These are phyloP conservation scores for Drosophila siamana DNA, from an alignment of 2,888 invertebrate species.

Conservation along the genomic window DNA sequence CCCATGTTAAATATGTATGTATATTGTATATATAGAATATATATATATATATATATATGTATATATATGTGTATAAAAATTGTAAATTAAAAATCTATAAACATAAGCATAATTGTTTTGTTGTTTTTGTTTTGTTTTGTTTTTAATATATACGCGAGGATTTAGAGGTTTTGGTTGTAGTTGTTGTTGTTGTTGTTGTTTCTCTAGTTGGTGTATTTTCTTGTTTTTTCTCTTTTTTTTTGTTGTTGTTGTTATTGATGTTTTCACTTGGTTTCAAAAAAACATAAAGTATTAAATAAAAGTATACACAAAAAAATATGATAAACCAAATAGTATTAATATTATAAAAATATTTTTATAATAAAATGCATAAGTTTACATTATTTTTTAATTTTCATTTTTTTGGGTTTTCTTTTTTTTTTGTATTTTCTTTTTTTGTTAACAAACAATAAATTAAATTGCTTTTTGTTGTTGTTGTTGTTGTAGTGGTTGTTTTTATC, in stretches of 20 bases:
- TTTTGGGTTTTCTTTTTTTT: constrained; percentile 12
- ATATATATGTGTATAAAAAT: constrained; percentile 47
- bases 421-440: constrained; percentile 18
- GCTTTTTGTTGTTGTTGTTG: constrained; percentile 42
- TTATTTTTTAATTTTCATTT: constrained; percentile 9
- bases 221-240: constrained; percentile 20
- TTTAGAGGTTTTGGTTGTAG: constrained; percentile 78
- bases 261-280: constrained; percentile 45
- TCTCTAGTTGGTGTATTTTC: not conserved
- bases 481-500: constrained; percentile 45
- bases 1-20: not conserved
- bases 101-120: constrained; percentile 57
- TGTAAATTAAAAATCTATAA: constrained; percentile 61
- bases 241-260: constrained; percentile 29
- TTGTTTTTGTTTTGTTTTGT: constrained; percentile 22
- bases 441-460: constrained; percentile 56
- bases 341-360: constrained; percentile 3
- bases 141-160: constrained; percentile 72
- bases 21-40: constrained; percentile 5
- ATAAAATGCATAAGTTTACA: constrained; percentile 48
- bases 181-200: constrained; percentile 31
- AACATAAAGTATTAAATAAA: constrained; percentile 20
- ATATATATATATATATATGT: constrained; percentile 38
- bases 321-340: constrained; percentile 22
- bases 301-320: constrained; percentile 23